These are phyloP conservation scores for Spisula subtruncata DNA, from an alignment of 2,888 invertebrate genomes.

Conservation along the genomic window DNA sequence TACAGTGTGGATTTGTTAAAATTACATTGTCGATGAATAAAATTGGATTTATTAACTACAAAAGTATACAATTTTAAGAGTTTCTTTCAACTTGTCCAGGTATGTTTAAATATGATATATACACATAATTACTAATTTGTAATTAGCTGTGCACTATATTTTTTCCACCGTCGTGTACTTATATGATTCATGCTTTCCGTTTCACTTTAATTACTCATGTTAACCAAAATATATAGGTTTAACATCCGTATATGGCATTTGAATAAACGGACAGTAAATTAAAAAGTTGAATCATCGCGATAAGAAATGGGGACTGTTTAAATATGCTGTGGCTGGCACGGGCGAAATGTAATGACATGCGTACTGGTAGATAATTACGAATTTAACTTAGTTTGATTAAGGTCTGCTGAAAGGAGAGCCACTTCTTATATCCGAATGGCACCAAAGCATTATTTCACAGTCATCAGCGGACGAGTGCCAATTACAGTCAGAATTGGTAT, in stretches of 20 bases:
- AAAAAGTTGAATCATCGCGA: neutral
- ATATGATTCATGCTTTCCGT: neutral
- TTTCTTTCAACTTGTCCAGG: neutral
- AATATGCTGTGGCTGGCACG: no score
- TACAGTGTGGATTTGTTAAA: constrained; percentile 1
- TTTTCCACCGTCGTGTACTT: neutral
- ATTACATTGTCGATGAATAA: neutral
- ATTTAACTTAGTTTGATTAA: no score
- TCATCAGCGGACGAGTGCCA: no score
- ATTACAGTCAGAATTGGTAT: no score
- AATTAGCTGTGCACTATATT: neutral
- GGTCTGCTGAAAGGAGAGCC: no score
- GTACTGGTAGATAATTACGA: no score
- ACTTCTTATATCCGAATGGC: no score
- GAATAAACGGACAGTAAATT: neutral
- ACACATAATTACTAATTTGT: neutral
- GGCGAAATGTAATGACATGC: no score
- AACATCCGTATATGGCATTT: neutral
- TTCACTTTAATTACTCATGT: neutral
- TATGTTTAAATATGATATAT: neutral
- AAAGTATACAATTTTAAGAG: neutral
- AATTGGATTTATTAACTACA: neutral
- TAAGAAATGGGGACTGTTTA: neutral
- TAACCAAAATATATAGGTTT: neutral
- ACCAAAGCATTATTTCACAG: no score